Conservation (phyloP, 37 sponge, comb jelly and placozoan genomes). For the Eunapius fragilis region DNA sequence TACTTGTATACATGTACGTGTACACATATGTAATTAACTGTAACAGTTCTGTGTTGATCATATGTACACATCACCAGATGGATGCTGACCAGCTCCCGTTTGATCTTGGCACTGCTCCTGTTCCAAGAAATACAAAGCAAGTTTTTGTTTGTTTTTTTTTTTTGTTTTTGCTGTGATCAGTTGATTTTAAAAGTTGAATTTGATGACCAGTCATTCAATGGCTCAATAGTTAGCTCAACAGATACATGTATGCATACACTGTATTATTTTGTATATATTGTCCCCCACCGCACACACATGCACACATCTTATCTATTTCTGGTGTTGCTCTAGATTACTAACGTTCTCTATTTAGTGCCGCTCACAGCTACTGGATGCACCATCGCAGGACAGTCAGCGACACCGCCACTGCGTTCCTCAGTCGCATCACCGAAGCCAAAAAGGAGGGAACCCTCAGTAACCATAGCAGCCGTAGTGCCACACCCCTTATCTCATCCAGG, state of each 20-base stretch:
- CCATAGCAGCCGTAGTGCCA: slow-evolving; percentile 60
- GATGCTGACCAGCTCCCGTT: background rate
- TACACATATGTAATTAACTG: no score
- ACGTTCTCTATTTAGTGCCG: background rate
- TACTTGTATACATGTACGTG: no score
- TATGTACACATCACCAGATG: no score
- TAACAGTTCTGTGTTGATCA: no score
- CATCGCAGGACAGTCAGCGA: slow-evolving; percentile 72
- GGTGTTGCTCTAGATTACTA: background rate
- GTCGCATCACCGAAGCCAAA: background rate
- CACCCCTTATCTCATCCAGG: slow-evolving; percentile 29
- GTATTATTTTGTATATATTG: no score
- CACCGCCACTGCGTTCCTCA: slow-evolving; percentile 24
- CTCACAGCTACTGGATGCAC: slow-evolving; percentile 25
- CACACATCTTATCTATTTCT: background rate
- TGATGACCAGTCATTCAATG: no score
- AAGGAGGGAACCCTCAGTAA: slow-evolving; percentile 39
- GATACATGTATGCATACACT: no score
- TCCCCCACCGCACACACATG: background rate
- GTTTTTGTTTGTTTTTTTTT: background rate
- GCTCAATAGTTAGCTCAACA: no score
- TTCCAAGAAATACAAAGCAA: background rate
- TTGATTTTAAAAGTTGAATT: no score
- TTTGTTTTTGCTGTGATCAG: no score
- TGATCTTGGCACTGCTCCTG: background rate